Conservation (phyloP, 2,888 invertebrate species). For the Drosophila antonietae region DNA sequence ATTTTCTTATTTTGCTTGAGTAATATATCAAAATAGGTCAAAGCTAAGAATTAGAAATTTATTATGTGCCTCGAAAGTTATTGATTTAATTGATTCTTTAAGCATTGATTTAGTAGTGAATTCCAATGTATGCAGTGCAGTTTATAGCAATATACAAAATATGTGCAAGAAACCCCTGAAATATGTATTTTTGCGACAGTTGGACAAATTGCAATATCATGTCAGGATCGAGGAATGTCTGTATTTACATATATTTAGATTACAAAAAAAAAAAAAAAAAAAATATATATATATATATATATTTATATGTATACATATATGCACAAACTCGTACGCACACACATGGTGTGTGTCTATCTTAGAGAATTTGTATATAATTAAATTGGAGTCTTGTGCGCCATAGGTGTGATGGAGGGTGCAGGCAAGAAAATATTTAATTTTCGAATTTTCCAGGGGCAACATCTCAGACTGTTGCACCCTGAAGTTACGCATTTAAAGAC, state of each 20-base stretch:
- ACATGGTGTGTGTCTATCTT: conserved; percentile 27
- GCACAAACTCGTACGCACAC: too few relatives aligned
- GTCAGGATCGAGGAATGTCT: conserved; percentile 1
- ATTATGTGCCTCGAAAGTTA: too few relatives aligned
- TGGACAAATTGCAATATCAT: conserved; percentile 8
- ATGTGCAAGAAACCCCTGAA: conserved; percentile 37
- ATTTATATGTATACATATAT: too few relatives aligned
- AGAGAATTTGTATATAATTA: too few relatives aligned
- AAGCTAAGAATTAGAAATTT: neutral
- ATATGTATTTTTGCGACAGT: neutral
- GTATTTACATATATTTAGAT: conserved; percentile 1
- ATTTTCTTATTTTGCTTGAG: neutral
- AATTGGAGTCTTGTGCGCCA: conserved; percentile 53
- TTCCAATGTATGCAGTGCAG: conserved; percentile 19
- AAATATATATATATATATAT: too few relatives aligned
- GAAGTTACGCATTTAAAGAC: conserved; percentile 41
- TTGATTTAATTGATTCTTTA: neutral
- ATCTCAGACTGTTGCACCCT: conserved; percentile 34
- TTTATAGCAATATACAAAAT: conserved; percentile 29
- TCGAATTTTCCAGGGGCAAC: conserved; percentile 7
- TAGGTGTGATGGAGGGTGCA: conserved; percentile 13
- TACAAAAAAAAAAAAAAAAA: neutral
- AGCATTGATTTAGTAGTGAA: conserved; percentile 20
- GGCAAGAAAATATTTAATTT: conserved; percentile 1
- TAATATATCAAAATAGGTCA: neutral